These are phyloP conservation scores for Platichthys stellatus DNA, from an alignment of 2,113 vertebrate genomes.

Conservation along the genomic window DNA sequence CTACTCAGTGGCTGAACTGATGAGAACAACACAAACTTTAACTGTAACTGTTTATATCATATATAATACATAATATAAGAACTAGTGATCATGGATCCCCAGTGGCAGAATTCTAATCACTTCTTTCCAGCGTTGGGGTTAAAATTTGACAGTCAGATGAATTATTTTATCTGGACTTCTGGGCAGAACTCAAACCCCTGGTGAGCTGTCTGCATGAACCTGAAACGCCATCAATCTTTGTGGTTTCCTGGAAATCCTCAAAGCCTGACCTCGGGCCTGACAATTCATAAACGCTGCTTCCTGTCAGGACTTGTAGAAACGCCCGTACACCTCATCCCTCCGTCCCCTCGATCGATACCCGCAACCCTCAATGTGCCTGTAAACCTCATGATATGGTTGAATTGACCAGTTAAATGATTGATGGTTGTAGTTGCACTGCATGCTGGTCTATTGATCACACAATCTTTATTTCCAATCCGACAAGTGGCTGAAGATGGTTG, in stretches of 20 bases:
- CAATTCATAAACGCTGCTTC: neutral
- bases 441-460: constrained; percentile 50
- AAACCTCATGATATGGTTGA: constrained; percentile 43
- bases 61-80: too few relatives aligned
- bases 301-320: constrained; percentile 29
- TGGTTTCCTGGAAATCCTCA: constrained; percentile 9
- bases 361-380: neutral
- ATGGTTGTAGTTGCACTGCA: constrained; percentile 21
- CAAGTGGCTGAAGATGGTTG: constrained; percentile 13
- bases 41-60: too few relatives aligned
- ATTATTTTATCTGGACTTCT: too few relatives aligned
- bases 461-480: constrained; percentile 15
- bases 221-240: neutral
- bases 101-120: too few relatives aligned
- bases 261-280: neutral
- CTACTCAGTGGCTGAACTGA: too few relatives aligned
- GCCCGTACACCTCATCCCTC: neutral
- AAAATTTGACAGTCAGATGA: too few relatives aligned
- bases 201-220: too few relatives aligned
- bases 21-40: too few relatives aligned
- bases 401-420: constrained; percentile 49
- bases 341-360: neutral
- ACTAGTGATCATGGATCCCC: too few relatives aligned
- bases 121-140: too few relatives aligned
- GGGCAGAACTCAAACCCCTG: too few relatives aligned